Evolutionary conservation across 1,140 invertebrate genomes (phyloP), one percentile per base, ranked within the genome.

Genomic region (Cydia amplana): DNA sequence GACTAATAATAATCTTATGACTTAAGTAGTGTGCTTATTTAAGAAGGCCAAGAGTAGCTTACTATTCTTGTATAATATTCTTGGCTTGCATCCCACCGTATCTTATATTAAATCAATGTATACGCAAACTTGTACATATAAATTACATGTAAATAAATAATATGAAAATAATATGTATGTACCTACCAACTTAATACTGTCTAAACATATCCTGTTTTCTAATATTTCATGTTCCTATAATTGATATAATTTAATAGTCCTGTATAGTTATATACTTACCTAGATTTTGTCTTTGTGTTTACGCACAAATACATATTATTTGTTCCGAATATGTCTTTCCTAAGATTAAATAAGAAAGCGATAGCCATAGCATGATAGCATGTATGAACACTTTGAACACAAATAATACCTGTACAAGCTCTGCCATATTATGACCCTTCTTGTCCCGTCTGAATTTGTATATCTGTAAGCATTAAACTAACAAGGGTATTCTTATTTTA

Each of bases 141-240:
- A n/a, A n/a, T n/a, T n/a, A 60, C 1, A 46, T 46, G 43, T 46
- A 46, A 46, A 46, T 10, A 10, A 40, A 40, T 40, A 40, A 10
- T 70, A 25, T 40, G 32, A n/a, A 10, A 40, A 40, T 40, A 40
- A 10, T 70, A 25, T 40, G 32, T n/a, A n/a, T n/a, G n/a, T n/a
- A n/a, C n/a, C n/a, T 70, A 70, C 25, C 0, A 23, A 55, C 16
- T 10, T 60, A 23, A 7, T 60, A 60, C n/a, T 70, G 16, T 43
- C 32, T 70, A 70, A 36, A 70, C 65, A 70, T 70, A 43, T 70
- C 65, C 65, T 36, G 65, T 40, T 70, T 46, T 40, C 63, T 32
- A 64, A 64, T 64, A 2, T 64, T 64, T 64, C 23, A 12, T 64
- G 51, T 55, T 55, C 51, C 51, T 55, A 55, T n/a, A n/a, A n/a